A percentile compares a stretch with the other conserved stretches of the same genome.
Conservation (phyloP, 2,113 vertebrate genomes). For the Engystomops pustulosus region DNA sequence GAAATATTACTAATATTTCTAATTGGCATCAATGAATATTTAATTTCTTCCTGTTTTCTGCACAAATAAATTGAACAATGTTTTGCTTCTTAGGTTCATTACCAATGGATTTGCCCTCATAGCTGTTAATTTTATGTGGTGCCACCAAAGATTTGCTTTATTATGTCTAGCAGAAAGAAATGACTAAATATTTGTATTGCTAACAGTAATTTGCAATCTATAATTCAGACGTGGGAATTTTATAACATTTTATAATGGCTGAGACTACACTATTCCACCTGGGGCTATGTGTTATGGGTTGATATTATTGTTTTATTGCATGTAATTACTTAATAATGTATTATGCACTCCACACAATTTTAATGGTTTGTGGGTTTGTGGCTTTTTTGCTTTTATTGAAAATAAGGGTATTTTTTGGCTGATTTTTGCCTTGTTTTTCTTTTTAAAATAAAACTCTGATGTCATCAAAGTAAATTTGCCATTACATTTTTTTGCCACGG, state of each 20-base stretch:
- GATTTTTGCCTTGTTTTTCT: not conserved
- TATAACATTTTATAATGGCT: not conserved
- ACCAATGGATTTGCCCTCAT: not conserved
- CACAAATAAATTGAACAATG: not conserved
- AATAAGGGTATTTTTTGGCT: not conserved
- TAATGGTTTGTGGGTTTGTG: not conserved
- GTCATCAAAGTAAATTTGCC: not conserved
- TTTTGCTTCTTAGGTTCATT: slow-evolving; percentile 26
- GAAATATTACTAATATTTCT: slow-evolving; percentile 27
- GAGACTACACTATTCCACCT: not conserved
- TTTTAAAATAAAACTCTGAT: not conserved
- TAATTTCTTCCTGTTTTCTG: slow-evolving; percentile 40
- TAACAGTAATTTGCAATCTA: not conserved
- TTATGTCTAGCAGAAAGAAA: not conserved
- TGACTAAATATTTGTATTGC: not conserved
- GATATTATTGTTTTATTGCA: not conserved
- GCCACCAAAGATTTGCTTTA: slow-evolving; percentile 16
- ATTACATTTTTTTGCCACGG: not conserved
- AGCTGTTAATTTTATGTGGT: slow-evolving; percentile 26
- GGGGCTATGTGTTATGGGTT: not conserved
- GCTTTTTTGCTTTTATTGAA: not conserved
- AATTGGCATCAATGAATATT: slow-evolving; percentile 26
- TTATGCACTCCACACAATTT: not conserved
- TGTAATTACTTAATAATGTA: not conserved
- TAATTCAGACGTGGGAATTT: not conserved